phyloP scores from a whole-genome alignment of 1,140 invertebrate species.

The Temnothorax nylanderi region DNA sequence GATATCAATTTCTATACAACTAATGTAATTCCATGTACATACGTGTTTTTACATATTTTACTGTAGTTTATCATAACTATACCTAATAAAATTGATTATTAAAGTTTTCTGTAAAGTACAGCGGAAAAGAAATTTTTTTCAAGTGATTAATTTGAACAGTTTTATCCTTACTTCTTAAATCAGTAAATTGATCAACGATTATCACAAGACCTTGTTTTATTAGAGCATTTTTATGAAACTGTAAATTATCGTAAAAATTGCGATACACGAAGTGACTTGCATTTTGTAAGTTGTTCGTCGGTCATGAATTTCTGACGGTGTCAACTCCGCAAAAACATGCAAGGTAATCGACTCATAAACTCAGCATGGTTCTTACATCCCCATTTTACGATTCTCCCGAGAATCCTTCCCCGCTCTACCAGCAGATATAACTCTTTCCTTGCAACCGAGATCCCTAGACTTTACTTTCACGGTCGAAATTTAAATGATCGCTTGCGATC shows the following conservation, averaged over 20 bases:
- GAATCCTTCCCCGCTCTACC: conserved; percentile 15
- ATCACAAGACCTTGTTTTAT: background rate
- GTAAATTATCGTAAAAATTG: conserved; percentile 21
- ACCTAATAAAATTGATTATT: background rate
- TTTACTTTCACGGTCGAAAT: background rate
- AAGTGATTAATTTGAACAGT: background rate
- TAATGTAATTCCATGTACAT: background rate
- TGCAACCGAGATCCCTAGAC: background rate
- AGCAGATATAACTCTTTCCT: conserved; percentile 19
- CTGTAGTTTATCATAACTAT: background rate
- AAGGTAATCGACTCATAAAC: conserved; percentile 54
- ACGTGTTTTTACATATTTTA: background rate
- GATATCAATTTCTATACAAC: background rate
- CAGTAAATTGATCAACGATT: background rate
- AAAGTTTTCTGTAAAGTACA: background rate
- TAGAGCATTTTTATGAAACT: background rate
- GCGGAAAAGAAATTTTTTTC: background rate
- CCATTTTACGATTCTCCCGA: conserved; percentile 55
- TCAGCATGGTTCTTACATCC: conserved; percentile 36
- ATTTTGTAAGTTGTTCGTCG: background rate
- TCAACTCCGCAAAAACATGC: conserved; percentile 55
- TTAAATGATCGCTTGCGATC: conserved; percentile 7
- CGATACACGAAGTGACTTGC: background rate
- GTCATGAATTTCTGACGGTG: conserved; percentile 53
- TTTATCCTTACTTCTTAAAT: background rate